Evolutionary conservation across 92 coral and sea anemone species (phyloP).

Genomic region (Phenganax marumi): DNA sequence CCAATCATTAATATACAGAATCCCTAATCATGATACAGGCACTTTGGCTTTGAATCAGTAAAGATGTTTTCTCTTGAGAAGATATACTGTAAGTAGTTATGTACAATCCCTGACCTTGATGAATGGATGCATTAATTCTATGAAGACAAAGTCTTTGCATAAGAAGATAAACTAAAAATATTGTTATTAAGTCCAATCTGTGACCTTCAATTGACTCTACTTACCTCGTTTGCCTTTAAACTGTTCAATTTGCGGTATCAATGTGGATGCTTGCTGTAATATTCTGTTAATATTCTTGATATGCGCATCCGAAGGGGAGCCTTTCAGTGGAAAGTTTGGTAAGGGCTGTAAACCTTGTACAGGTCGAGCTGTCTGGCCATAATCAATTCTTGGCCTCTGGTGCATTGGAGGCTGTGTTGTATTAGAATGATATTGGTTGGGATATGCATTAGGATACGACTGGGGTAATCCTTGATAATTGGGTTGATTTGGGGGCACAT

Average conservation of each 20-base stretch:
- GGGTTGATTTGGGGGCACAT: conserved; percentile 43
- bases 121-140: too few species aligned
- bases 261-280: conserved; percentile 73
- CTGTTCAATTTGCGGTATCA: conserved; percentile 71
- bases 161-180: too few species aligned
- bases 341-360: conserved; percentile 35
- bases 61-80: too few species aligned
- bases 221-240: conserved; percentile 88
- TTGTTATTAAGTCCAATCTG: too few species aligned
- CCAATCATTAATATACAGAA: too few species aligned
- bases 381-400: conserved; percentile 34
- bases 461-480: background rate
- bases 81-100: too few species aligned
- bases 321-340: conserved; percentile 38
- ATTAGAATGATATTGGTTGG: background rate
- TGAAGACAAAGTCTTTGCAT: too few species aligned
- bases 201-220: conserved; percentile 3
- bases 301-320: conserved; percentile 30
- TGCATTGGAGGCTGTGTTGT: conserved; percentile 28
- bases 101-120: too few species aligned
- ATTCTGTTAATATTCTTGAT: conserved; percentile 75
- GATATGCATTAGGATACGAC: conserved; percentile 17
- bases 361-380: conserved; percentile 18
- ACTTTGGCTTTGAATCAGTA: too few species aligned
- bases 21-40: too few species aligned